Conservation (phyloP, 2,113 vertebrate species). For the Xiphias gladius region DNA sequence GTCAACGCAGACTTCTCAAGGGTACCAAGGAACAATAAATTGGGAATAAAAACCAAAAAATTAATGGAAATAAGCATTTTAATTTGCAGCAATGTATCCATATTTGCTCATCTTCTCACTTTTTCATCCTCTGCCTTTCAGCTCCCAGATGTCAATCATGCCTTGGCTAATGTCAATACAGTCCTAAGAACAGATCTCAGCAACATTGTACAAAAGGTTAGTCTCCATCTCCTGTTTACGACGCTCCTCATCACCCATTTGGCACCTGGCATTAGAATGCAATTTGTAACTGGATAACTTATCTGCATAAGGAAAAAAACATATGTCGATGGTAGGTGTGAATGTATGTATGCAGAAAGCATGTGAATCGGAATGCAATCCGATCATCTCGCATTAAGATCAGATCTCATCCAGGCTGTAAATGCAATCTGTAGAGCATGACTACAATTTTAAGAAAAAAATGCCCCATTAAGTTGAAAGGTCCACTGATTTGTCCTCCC, state of each 20-base stretch:
- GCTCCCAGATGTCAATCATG: constrained; percentile 85
- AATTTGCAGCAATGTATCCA: not conserved
- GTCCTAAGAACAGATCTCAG: constrained; percentile 90
- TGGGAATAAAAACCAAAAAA: not conserved
- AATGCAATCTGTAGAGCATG: no score
- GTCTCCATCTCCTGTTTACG: not conserved
- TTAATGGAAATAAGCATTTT: not conserved
- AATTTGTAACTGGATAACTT: not conserved
- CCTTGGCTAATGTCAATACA: constrained; percentile 85
- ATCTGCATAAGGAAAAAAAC: no score
- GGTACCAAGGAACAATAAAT: constrained; percentile 75
- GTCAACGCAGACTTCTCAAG: constrained; percentile 82
- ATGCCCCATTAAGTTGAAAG: no score
- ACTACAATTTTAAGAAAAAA: no score
- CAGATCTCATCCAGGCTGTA: not conserved
- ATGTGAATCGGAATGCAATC: not conserved
- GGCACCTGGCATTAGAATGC: not conserved
- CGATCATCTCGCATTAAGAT: no score
- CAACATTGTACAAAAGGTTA: constrained; percentile 90
- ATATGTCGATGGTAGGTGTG: not conserved
- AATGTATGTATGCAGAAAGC: no score
- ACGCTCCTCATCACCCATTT: not conserved
- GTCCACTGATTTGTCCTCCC: no score
- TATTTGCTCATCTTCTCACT: not conserved
- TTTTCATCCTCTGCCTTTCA: constrained; percentile 61